A percentile compares a stretch with the other conserved stretches of the same genome.
phyloP scores from a whole-genome alignment of 2,113 vertebrate genomes.

The Thinocorus orbignyianus region DNA sequence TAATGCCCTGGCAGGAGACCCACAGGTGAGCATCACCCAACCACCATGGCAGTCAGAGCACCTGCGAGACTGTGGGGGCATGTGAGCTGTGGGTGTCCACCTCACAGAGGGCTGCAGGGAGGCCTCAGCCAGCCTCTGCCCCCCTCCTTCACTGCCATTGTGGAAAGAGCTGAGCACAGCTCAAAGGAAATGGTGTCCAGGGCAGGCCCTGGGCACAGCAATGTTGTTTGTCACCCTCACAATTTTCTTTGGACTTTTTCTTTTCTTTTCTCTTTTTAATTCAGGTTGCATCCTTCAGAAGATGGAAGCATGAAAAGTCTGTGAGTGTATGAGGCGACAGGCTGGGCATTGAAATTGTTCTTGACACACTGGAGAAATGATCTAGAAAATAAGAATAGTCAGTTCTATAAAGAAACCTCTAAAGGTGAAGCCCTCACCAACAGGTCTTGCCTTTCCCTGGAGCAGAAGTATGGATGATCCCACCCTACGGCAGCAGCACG shows the following conservation, averaged over 20 bases:
- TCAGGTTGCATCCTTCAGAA: neutral
- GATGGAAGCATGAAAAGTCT: neutral
- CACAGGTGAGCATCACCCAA: neutral
- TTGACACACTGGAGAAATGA: neutral
- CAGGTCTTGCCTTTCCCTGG: neutral
- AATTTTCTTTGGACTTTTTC: neutral
- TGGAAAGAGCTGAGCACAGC: neutral
- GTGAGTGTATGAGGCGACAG: neutral
- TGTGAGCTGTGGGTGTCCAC: too few species aligned
- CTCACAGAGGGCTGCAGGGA: accelerated
- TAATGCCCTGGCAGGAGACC: neutral
- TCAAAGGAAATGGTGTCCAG: neutral
- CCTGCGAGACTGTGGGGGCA: accelerated
- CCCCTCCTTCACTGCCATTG: neutral
- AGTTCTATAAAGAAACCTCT: neutral
- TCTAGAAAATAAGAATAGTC: neutral
- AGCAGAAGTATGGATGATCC: neutral
- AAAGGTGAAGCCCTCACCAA: neutral
- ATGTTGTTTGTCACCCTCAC: neutral
- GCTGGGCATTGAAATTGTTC: neutral
- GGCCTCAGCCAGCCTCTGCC: neutral
- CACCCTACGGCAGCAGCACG: accelerated
- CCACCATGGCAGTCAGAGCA: neutral
- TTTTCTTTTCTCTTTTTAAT: neutral
- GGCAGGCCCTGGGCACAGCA: neutral